These are phyloP conservation scores for Acronicta alni DNA, from an alignment of 2,888 invertebrate genomes.

Conservation along the genomic window DNA sequence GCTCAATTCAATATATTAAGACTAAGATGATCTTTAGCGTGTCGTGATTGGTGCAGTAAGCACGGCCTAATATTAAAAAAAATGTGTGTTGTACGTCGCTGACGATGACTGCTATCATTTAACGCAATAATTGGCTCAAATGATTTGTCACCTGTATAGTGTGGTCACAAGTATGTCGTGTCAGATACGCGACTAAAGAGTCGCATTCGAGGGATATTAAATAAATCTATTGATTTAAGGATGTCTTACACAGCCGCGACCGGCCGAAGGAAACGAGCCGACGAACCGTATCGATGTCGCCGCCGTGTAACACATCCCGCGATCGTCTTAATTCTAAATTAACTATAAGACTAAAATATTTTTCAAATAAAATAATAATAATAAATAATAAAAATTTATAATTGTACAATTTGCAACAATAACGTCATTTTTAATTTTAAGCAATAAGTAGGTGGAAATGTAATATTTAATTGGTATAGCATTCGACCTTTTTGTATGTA, in stretches of 20 bases:
- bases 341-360: slow-evolving; percentile 60
- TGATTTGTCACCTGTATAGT: slow-evolving; percentile 50
- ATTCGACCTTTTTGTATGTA: slow-evolving; percentile 53
- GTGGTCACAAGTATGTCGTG: slow-evolving; percentile 35
- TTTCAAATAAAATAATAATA: slow-evolving; percentile 52
- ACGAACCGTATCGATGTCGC: slow-evolving; percentile 29
- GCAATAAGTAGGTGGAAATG: slow-evolving; percentile 57
- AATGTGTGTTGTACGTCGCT: slow-evolving; percentile 62
- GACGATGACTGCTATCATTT: slow-evolving; percentile 66
- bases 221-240: slow-evolving; percentile 51
- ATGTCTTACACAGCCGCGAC: slow-evolving; percentile 44
- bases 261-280: slow-evolving; percentile 4
- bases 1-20: slow-evolving; percentile 85
- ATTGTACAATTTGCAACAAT: slow-evolving; percentile 62
- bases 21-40: slow-evolving; percentile 74
- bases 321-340: slow-evolving; percentile 60
- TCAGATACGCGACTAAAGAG: slow-evolving; percentile 32
- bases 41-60: slow-evolving; percentile 73
- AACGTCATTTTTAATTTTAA: slow-evolving; percentile 58
- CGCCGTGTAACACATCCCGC: slow-evolving; percentile 37
- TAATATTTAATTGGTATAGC: slow-evolving; percentile 54
- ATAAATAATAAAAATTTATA: slow-evolving; percentile 49
- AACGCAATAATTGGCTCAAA: slow-evolving; percentile 63
- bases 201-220: slow-evolving; percentile 47
- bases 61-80: slow-evolving; percentile 76